A percentile compares a stretch with the other conserved stretches of the same genome.
phyloP scores from a whole-genome alignment of 1,140 invertebrate genomes.

The Tetramorium simillimum region DNA sequence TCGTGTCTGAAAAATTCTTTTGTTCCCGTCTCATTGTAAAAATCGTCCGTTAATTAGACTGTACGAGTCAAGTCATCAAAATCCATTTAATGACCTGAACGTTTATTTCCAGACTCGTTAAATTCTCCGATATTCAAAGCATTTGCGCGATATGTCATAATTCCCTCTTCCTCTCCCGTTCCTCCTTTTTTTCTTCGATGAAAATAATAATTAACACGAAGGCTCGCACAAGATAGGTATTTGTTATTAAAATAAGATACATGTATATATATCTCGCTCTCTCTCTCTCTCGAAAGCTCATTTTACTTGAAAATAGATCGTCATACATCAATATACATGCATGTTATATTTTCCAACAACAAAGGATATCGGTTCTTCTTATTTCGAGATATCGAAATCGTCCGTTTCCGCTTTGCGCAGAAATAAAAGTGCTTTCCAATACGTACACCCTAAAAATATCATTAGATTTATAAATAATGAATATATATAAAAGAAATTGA shows the following conservation, averaged over 20 bases:
- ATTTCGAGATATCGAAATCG: neutral
- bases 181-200: neutral
- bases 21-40: constrained; percentile 46
- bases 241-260: neutral
- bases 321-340: neutral
- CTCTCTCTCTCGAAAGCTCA: neutral
- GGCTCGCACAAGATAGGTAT: neutral
- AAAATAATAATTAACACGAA: constrained; percentile 16
- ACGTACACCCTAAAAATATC: neutral
- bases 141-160: neutral
- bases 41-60: constrained; percentile 67
- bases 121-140: neutral
- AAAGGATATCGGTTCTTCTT: neutral
- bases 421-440: neutral
- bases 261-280: too few species aligned
- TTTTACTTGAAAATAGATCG: neutral
- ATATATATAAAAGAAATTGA: neutral
- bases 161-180: neutral
- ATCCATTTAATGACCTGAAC: constrained; percentile 31
- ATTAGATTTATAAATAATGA: neutral
- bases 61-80: constrained; percentile 20
- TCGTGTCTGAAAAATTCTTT: constrained; percentile 41
- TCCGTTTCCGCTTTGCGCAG: neutral
- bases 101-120: constrained; percentile 8
- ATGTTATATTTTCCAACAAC: constrained; percentile 13